phyloP scores from a whole-genome alignment of 2,888 invertebrate species.

The Nomada goodeniana region DNA sequence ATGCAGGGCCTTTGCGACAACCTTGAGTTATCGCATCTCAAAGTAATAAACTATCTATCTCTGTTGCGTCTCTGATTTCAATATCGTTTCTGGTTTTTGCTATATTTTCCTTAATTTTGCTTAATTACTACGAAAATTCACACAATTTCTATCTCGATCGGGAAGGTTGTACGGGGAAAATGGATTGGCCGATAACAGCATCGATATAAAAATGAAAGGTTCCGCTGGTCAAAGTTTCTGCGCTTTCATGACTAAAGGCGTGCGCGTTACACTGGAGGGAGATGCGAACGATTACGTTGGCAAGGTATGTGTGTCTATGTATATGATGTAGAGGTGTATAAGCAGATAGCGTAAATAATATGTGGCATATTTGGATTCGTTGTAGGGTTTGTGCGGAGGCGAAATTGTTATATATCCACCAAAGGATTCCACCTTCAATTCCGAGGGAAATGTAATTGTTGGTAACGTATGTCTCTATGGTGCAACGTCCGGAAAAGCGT shows the following conservation, averaged over 20 bases:
- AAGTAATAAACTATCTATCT: constrained; percentile 86
- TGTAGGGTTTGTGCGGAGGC: constrained; percentile 96
- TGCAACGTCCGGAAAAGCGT: constrained; percentile 97
- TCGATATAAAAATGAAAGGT: constrained; percentile 93
- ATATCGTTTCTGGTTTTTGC: neutral
- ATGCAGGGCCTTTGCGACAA: constrained; percentile 96
- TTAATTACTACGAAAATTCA: neutral
- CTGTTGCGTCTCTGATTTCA: neutral
- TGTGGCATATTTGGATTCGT: neutral
- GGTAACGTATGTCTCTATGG: constrained; percentile 99
- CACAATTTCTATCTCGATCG: constrained; percentile 46
- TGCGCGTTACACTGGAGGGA: constrained; percentile 96
- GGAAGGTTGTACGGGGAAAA: constrained; percentile 93
- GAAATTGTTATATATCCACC: constrained; percentile 97
- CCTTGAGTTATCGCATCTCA: constrained; percentile 97
- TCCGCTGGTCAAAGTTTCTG: constrained; percentile 99
- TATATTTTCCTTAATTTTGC: neutral
- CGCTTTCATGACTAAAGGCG: constrained; percentile 96
- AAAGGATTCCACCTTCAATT: constrained; percentile 92
- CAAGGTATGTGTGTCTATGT: constrained; percentile 82
- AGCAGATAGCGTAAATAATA: too few species aligned
- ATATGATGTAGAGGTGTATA: too few species aligned
- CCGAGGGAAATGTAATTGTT: constrained; percentile 97
- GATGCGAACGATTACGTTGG: constrained; percentile 99
- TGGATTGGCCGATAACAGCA: constrained; percentile 92